A percentile compares a stretch with the other conserved stretches of the same genome.
Conservation (phyloP, 2,797 vertebrate genomes). For the Diglossa cyanea region DNA sequence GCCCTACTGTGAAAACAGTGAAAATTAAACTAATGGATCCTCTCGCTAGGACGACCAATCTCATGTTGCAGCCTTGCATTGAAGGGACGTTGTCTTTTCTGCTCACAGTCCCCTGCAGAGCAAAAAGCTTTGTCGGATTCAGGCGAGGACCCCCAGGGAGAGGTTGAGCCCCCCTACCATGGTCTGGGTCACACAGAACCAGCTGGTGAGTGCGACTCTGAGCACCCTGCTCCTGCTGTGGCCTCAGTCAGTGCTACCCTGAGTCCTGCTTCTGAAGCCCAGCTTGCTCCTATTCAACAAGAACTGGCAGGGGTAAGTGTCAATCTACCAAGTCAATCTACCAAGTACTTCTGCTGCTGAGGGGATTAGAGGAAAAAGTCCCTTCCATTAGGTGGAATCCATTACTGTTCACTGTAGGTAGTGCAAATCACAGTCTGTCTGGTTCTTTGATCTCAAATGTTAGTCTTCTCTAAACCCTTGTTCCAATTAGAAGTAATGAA, state of each 20-base stretch:
- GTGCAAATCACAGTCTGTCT: not conserved
- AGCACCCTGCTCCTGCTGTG: constrained; percentile 64
- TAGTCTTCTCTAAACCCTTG: not conserved
- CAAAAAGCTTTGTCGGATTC: constrained; percentile 73
- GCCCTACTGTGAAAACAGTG: not conserved
- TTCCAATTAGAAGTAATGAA: not conserved
- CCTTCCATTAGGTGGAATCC: not conserved
- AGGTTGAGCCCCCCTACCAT: constrained; percentile 66
- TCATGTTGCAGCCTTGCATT: constrained; percentile 49
- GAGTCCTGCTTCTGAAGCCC: constrained; percentile 67
- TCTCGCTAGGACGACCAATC: not conserved
- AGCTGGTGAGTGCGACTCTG: constrained; percentile 66
- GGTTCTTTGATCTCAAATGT: not conserved
- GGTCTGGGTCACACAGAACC: constrained; percentile 61
- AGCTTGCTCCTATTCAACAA: constrained; percentile 64
- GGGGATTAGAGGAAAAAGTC: not conserved
- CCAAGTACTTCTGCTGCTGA: constrained; percentile 31
- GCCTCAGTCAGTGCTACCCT: constrained; percentile 61
- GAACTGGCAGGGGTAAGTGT: constrained; percentile 76
- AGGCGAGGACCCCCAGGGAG: constrained; percentile 75
- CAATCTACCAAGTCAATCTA: constrained; percentile 39
- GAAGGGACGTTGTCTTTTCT: constrained; percentile 78
- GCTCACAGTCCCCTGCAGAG: constrained; percentile 79
- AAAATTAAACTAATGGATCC: not conserved
- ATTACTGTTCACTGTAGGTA: not conserved